Conservation (phyloP, 2,113 vertebrate genomes). For the Cyanocitta stelleri region DNA sequence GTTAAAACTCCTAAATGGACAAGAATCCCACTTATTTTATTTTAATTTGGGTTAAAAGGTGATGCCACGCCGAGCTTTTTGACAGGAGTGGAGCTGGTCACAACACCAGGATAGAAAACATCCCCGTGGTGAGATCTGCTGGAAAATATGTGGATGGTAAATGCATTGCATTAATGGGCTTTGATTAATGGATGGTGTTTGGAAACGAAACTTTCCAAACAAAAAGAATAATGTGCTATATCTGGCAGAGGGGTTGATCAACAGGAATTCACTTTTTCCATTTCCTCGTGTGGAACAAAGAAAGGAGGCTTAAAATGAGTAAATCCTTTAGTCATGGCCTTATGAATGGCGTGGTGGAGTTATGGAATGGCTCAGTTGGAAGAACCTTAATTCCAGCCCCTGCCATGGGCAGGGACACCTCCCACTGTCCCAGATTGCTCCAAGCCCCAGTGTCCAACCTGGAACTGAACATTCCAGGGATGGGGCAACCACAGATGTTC, state of each 20-base stretch:
- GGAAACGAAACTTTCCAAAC: background rate
- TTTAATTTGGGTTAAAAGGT: background rate
- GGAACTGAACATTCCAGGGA: background rate
- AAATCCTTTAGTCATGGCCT: background rate
- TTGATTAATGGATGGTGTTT: background rate
- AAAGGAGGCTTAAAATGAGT: conserved; percentile 11
- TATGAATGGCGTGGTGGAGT: background rate
- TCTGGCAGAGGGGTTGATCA: background rate
- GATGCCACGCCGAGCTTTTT: background rate
- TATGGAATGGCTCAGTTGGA: background rate
- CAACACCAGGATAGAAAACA: background rate
- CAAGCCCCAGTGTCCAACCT: background rate
- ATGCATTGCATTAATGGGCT: background rate
- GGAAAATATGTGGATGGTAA: conserved; percentile 20
- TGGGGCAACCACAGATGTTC: background rate
- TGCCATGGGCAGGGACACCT: background rate
- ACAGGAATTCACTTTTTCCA: conserved; percentile 37
- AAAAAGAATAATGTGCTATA: background rate
- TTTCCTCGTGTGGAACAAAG: background rate
- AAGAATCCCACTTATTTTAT: background rate
- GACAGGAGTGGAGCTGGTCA: background rate
- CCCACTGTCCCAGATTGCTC: background rate
- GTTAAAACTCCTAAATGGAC: background rate
- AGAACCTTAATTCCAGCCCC: background rate
- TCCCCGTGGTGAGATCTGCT: background rate